Evolutionary conservation across 2,113 vertebrate species (phyloP), one percentile per base, ranked within the genome.

Genomic region (Carollia perspicillata): DNA sequence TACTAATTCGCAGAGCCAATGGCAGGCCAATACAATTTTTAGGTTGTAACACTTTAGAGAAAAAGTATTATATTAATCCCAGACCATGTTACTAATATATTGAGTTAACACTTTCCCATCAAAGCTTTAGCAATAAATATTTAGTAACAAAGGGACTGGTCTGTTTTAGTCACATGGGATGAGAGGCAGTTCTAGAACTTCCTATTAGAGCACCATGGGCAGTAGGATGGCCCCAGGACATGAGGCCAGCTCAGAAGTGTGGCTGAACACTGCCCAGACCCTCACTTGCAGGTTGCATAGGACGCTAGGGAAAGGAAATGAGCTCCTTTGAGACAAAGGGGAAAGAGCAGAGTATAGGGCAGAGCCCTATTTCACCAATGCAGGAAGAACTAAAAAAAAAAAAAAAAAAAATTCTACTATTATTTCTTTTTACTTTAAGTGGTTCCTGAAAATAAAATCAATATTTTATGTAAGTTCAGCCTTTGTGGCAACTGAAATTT

Each of bases 401-500:
- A 10, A 44, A 71, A 78, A 78, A 51, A 86, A 44, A 11, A 40
- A 66, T 44, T 68, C 53, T 92, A 47, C 40, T 40, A 1, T 35
- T 71, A 6, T 68, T 79, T 40, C n/a, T 84, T 60, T 63, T 72
- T 40, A 47, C 88, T n/a, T 77, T 78, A 89, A 86, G 26, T 60
- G 20, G 26, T 94, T 86, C 49, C 84, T 90, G 14, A 93, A 94
- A 93, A 51, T 5, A 28, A 95, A 30, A 95, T 90, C 44, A 9
- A 92, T 78, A 68, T 60, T 97, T 97, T 95, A 84, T 22, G 1
- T 60, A 88, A 94, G 18, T 84, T 51, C 74, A 75, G 65, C 23
- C 40, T 90, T 84, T 6, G 0, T 6, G 63, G 65, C 81, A 79
- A 14, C 26, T 68, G 37, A 63, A 79, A 93, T 86, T 93, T 96